These are phyloP conservation scores for Clytia hemisphaerica DNA, from an alignment of 30 jellyfish, hydroid and myxozoan genomes.

Conservation along the genomic window DNA sequence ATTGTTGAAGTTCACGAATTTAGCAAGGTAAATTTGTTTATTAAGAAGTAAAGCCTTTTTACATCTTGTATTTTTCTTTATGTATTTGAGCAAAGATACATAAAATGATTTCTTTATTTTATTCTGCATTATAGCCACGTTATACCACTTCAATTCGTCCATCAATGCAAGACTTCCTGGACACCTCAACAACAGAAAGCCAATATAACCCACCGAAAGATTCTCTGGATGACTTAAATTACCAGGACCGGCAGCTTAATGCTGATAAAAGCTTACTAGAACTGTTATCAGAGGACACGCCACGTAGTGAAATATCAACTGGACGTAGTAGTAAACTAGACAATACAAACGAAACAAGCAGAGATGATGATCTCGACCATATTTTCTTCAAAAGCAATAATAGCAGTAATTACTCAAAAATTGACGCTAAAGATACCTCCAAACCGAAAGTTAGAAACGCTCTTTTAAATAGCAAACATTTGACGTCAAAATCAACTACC, in stretches of 20 bases:
- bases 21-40: background rate
- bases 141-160: constrained; percentile 67
- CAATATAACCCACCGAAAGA: too few relatives aligned
- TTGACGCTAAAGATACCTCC: too few relatives aligned
- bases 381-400: background rate
- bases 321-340: too few relatives aligned
- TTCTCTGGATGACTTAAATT: background rate
- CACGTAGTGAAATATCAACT: too few relatives aligned
- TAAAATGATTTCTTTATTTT: too few relatives aligned
- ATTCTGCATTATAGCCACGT: constrained; percentile 55
- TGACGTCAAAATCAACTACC: too few relatives aligned
- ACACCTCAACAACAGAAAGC: constrained; percentile 4
- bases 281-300: background rate
- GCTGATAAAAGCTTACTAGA: constrained; percentile 2
- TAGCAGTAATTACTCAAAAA: background rate
- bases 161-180: constrained; percentile 72
- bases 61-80: too few relatives aligned
- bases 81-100: too few relatives aligned
- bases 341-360: too few relatives aligned
- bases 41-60: background rate
- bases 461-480: too few relatives aligned
- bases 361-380: background rate
- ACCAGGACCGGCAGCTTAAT: background rate
- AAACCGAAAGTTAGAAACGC: too few relatives aligned
- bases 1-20: background rate